These are phyloP conservation scores for Chloromyia formosa DNA, from an alignment of 2,888 invertebrate genomes.

Conservation along the genomic window DNA sequence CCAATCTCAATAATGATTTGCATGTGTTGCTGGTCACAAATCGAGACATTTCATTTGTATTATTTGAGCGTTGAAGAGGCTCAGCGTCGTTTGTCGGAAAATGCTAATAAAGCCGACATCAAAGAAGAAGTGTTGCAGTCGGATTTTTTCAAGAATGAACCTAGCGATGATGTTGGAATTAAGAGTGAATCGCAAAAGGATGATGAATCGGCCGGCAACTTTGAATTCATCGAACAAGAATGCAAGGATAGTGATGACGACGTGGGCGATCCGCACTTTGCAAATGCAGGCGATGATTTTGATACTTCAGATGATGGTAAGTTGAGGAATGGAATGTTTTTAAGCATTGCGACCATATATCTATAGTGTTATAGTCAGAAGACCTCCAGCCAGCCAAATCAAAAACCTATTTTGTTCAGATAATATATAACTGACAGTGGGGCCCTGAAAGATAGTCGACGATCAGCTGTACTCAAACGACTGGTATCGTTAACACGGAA, in stretches of 20 bases:
- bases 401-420: no score
- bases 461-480: no score
- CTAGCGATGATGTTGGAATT: neutral
- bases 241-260: slow-evolving; percentile 1
- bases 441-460: no score
- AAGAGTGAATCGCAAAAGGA: neutral
- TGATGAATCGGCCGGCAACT: neutral
- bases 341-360: no score
- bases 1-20: slow-evolving; percentile 33
- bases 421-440: no score
- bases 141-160: slow-evolving; percentile 19
- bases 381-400: no score
- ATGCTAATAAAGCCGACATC: no score
- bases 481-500: no score
- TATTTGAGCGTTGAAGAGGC: slow-evolving; percentile 41
- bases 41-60: slow-evolving; percentile 42
- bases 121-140: neutral
- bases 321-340: neutral
- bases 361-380: no score
- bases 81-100: slow-evolving; percentile 14
- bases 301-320: slow-evolving; percentile 31
- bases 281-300: slow-evolving; percentile 1
- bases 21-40: slow-evolving; percentile 41
- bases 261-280: slow-evolving; percentile 2
- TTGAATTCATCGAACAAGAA: slow-evolving; percentile 19